These are phyloP conservation scores for Meiosimyza platycephala DNA, from an alignment of 2,888 invertebrate genomes.

Conservation along the genomic window DNA sequence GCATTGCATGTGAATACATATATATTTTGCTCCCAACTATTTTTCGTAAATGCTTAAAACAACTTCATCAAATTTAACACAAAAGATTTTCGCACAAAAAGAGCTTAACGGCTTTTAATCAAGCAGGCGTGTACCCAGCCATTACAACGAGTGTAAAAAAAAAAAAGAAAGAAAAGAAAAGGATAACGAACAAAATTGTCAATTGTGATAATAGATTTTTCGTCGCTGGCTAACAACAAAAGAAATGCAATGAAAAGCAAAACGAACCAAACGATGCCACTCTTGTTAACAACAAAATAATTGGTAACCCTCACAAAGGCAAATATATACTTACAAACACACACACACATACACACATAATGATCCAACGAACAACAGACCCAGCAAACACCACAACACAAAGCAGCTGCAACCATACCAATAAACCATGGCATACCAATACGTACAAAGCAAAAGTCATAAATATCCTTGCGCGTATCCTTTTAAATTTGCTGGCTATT, in stretches of 20 bases:
- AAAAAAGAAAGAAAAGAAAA: too few species aligned
- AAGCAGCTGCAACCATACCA: background rate
- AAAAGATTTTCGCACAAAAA: too few species aligned
- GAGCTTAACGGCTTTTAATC: too few species aligned
- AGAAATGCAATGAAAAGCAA: slow-evolving; percentile 45
- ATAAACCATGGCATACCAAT: background rate
- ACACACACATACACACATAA: slow-evolving; percentile 4
- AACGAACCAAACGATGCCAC: slow-evolving; percentile 44
- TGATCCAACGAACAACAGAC: too few species aligned
- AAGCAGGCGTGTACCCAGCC: too few species aligned
- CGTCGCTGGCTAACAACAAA: background rate
- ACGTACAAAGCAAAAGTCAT: slow-evolving; percentile 25
- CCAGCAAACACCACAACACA: slow-evolving; percentile 11
- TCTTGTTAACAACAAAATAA: slow-evolving; percentile 29
- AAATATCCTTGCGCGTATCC: slow-evolving; percentile 25
- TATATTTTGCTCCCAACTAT: too few species aligned
- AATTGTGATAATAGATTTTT: too few species aligned
- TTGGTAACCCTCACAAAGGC: slow-evolving; percentile 15
- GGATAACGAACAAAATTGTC: too few species aligned
- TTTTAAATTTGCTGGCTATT: slow-evolving; percentile 1
- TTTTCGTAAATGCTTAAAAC: too few species aligned
- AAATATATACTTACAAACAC: slow-evolving; percentile 1
- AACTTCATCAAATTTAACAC: too few species aligned
- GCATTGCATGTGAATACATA: too few species aligned
- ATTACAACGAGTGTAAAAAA: too few species aligned